A percentile compares a stretch with the other conserved stretches of the same genome.
phyloP scores from a whole-genome alignment of 2,888 invertebrate species.

The Lacanobia oleracea region DNA sequence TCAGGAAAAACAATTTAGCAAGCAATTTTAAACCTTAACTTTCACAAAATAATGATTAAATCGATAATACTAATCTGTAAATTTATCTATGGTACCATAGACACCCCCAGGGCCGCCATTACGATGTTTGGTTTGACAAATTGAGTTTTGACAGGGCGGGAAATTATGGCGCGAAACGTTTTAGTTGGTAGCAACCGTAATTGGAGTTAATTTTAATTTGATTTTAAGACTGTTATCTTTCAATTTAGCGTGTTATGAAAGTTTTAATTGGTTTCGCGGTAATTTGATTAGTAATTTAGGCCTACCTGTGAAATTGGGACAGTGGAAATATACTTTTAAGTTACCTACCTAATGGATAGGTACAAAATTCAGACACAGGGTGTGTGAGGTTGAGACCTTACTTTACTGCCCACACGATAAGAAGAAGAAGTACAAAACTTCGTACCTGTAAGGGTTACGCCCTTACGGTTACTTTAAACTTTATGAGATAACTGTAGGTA shows the following conservation, averaged over 20 bases:
- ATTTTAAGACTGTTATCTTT: constrained; percentile 73
- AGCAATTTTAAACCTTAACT: constrained; percentile 79
- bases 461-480: no score
- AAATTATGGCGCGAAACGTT: constrained; percentile 80
- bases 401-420: no score
- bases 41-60: constrained; percentile 72
- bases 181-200: constrained; percentile 79
- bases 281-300: constrained; percentile 50
- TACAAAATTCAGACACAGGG: no score
- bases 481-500: no score
- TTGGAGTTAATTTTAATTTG: constrained; percentile 76
- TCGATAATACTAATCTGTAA: constrained; percentile 61
- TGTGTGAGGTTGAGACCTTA: no score
- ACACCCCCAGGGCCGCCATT: constrained; percentile 80
- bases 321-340: constrained; percentile 2
- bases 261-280: constrained; percentile 63
- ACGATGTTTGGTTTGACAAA: constrained; percentile 89
- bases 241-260: constrained; percentile 56
- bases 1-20: constrained; percentile 63
- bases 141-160: constrained; percentile 89
- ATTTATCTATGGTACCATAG: constrained; percentile 65
- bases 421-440: no score
- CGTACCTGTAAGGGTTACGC: no score
- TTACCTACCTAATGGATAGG: neutral
- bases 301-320: constrained; percentile 25